A percentile compares a stretch with the other conserved stretches of the same genome.
Evolutionary conservation across 1,140 invertebrate genomes (phyloP).

Genomic region (silkworm (Bombyx mori)): ASM3026992v2 NC_085111.1:7826001-7826500

Average conservation of each 20-base stretch:
- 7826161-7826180: constrained; percentile 61
- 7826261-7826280: constrained; percentile 56
- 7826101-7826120: constrained; percentile 60
- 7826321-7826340: constrained; percentile 34
- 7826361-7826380: constrained; percentile 68
- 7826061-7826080: constrained; percentile 53
- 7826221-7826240: constrained; percentile 66
- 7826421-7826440: constrained; percentile 64
- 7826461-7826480: constrained; percentile 57
- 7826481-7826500: constrained; percentile 47
- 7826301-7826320: constrained; percentile 52
- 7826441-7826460: constrained; percentile 52
- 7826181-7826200: constrained; percentile 64
- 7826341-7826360: constrained; percentile 55
- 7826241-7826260: constrained; percentile 64
- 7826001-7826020: constrained; percentile 39
- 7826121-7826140: constrained; percentile 68
- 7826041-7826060: constrained; percentile 70
- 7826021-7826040: constrained; percentile 68
- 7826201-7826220: constrained; percentile 66
- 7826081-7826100: constrained; percentile 50
- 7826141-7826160: constrained; percentile 66
- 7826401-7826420: constrained; percentile 63
- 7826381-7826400: constrained; percentile 57
- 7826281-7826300: constrained; percentile 59